Evolutionary conservation across 2,888 invertebrate genomes (phyloP).

Genomic region (Chrysopilus asiliformis): DNA sequence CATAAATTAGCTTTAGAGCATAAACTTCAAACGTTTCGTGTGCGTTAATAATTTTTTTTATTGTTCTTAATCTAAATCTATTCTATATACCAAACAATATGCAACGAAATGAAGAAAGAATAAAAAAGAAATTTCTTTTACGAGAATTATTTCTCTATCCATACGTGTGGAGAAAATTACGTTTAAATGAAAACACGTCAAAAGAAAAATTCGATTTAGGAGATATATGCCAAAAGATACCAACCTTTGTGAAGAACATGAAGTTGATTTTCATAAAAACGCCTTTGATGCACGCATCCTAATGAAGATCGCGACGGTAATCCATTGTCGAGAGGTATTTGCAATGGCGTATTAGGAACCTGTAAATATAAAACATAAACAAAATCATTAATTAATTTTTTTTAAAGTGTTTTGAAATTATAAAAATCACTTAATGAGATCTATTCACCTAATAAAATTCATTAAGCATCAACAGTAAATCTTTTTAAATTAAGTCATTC

Average conservation of each 20-base stretch:
- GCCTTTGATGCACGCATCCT: conserved; percentile 30
- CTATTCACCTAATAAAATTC: too few relatives aligned
- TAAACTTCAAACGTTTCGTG: too few relatives aligned
- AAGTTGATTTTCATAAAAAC: conserved; percentile 23
- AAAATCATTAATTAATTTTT: background rate
- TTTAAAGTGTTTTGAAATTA: background rate
- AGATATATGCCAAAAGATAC: conserved; percentile 2
- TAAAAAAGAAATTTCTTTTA: too few relatives aligned
- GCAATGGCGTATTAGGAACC: conserved; percentile 35
- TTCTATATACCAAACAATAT: too few relatives aligned
- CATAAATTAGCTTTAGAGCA: too few relatives aligned
- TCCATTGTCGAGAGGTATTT: conserved; percentile 25
- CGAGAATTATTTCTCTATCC: too few relatives aligned
- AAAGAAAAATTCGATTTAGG: background rate
- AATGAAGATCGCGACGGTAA: conserved; percentile 18
- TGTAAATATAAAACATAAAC: conserved; percentile 17
- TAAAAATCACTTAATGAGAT: background rate
- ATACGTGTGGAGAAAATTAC: background rate
- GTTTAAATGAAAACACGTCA: background rate
- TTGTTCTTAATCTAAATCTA: too few relatives aligned
- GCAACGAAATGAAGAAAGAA: too few relatives aligned
- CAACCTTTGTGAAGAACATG: conserved; percentile 14
- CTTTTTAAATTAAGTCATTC: too few relatives aligned
- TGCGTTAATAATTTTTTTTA: too few relatives aligned
- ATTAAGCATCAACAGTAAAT: too few relatives aligned